Conservation (phyloP, 2,888 invertebrate species). For the Drosophila algonquin region DNA sequence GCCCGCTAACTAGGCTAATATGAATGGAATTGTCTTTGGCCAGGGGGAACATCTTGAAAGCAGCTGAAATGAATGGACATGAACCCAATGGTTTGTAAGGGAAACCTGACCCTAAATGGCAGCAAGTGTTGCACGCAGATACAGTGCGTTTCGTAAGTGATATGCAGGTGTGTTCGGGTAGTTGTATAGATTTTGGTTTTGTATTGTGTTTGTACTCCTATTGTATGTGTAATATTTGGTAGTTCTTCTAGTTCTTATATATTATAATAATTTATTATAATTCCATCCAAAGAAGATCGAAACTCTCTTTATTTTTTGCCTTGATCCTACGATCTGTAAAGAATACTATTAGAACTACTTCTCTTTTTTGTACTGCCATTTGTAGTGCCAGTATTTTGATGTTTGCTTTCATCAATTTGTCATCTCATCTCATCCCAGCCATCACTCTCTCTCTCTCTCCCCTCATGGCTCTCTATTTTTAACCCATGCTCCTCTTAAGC, state of each 20-base stretch:
- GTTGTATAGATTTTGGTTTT: too few species aligned
- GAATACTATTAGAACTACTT: too few species aligned
- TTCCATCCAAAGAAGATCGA: too few species aligned
- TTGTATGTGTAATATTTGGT: too few species aligned
- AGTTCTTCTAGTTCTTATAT: too few species aligned
- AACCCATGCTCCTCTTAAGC: neutral
- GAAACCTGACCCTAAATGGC: neutral
- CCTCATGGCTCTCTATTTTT: neutral
- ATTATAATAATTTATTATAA: too few species aligned
- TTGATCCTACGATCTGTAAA: too few species aligned
- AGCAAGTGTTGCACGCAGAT: neutral
- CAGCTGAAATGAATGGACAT: slow-evolving; percentile 5
- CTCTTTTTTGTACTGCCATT: neutral
- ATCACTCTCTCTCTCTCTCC: neutral
- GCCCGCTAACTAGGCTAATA: slow-evolving; percentile 39
- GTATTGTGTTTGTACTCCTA: too few species aligned
- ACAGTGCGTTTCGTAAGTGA: neutral
- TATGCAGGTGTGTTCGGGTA: neutral
- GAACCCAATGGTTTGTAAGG: slow-evolving; percentile 12
- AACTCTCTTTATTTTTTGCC: too few species aligned
- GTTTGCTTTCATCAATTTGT: neutral
- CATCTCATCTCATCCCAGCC: neutral
- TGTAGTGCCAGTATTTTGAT: neutral
- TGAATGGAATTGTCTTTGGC: slow-evolving; percentile 30
- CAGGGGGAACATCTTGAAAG: neutral